Evolutionary conservation across 92 coral and sea anemone species (phyloP), one percentile per base, ranked within the genome.

Genomic region (Heteractis magnifica): DNA sequence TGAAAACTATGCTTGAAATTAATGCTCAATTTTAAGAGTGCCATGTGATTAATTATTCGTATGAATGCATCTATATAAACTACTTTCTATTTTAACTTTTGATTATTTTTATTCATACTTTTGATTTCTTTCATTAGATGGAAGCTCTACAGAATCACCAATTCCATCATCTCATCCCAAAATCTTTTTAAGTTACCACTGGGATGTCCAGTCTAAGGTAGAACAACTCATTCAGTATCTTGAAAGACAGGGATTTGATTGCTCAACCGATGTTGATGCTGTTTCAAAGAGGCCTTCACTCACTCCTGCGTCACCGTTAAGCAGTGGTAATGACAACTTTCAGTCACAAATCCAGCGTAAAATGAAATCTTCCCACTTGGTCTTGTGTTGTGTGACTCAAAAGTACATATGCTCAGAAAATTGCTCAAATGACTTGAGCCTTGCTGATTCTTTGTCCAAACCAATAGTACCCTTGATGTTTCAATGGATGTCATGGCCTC

Each of bases 401-500:
- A 94, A 92, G 79, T 95, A 95, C 81, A 87, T 95, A 75, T 88
- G 97, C 82, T 95, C 95, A 15, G 95, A 95, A 71, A 95, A 94
- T 81, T 94, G 95, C 78, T 81, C 90, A 13, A 95, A 95, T 85
- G 98, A 95, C 83, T 88, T 91, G 84, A 89, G 84, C 71, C 82
- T 93, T 52, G 98, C 98, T 10, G 93, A 85, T 59, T 83, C 94
- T 18, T 85, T 91, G 80, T 85, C 92, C 56, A 95, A 95, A 80
- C 95, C 98, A 5, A 84, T 92, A 26, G 78, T 95, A 44, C 98
- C 98, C 52, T 85, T 95, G 81, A 85, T 95, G 82, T 80, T 95
- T 64, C 95, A 95, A 85, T 95, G 97, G 97, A 82, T 92, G 78
- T 71, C 97, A 14, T 92, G 98, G 94, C 98, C 98, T 7, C 98